Evolutionary conservation across 2,113 vertebrate species (phyloP), one percentile per base, ranked within the genome.

Genomic region (Salvelinus alpinus): DNA sequence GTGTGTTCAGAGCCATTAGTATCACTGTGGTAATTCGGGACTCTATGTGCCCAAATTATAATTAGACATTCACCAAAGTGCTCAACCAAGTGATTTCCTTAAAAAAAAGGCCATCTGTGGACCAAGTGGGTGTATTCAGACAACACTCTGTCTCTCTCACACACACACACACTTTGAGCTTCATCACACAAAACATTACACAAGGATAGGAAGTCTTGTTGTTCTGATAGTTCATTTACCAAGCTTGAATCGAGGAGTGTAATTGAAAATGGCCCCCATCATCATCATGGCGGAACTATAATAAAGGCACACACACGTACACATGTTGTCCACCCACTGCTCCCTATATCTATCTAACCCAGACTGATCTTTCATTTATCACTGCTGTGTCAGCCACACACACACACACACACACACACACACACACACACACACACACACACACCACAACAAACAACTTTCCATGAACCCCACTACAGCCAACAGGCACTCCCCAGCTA

Each of bases 201-300:
- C 67, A 64, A 14, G 5, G 31, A 57, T 62, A 57, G 0, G 1
- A 20, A 78, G 71, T 76, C 18, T 44, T 44, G 38, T 44, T 82
- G 38, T 44, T 44, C 84, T 83, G 38, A 82, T 83, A 80, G 73
- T 84, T 88, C 51, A 85, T 87, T 85, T 79, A 62, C 66, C 5
- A 80, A 69, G 67, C 78, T 60, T 44, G 70, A 77, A 88, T 81
- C 83, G 68, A 73, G 57, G 51, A 1, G 18, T 68, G 84, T 75
- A 75, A 87, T 69, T 65, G 77, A 89, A 92, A 84, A 80, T 79
- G 64, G 72, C 54, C 76, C 38, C 38, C 8, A 57, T 86, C 86
- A 72, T 82, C 38, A 44, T 11, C 8, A 9, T 11, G 38, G 38
- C 9, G 38, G 9, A 44, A 11, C 38, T 1, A 44, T 44, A 44